phyloP scores from a whole-genome alignment of 2,113 vertebrate genomes.

The Alethe castanea region DNA sequence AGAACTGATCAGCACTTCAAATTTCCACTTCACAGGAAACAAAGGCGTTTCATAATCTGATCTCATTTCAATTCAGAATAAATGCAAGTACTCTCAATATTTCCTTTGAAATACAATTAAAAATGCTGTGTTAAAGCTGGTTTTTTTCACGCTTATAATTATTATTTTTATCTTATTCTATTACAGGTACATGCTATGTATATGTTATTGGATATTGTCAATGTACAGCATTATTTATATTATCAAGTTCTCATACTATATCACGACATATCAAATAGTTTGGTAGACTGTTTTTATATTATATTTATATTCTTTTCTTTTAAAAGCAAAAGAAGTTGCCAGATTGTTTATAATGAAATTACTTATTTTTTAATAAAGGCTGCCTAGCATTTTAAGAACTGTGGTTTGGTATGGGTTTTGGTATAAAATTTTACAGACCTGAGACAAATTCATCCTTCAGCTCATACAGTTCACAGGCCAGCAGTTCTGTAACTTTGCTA shows the following conservation, averaged over 20 bases:
- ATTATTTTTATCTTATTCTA: background rate
- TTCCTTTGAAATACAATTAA: background rate
- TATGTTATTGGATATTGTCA: background rate
- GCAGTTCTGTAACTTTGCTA: background rate
- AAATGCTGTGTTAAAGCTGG: background rate
- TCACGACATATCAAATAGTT: background rate
- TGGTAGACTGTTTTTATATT: background rate
- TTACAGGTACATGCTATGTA: background rate
- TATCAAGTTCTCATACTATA: background rate
- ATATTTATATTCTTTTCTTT: background rate
- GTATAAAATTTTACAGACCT: background rate
- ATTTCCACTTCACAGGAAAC: background rate
- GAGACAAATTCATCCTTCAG: background rate
- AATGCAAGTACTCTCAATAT: background rate
- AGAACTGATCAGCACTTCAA: background rate
- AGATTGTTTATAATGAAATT: background rate
- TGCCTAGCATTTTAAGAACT: background rate
- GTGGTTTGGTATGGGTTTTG: background rate
- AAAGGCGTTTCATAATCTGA: background rate
- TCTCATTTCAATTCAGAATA: background rate
- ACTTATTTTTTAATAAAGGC: background rate
- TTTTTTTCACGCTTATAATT: background rate
- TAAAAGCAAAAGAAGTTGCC: background rate
- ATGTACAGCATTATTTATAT: background rate
- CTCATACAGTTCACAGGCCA: background rate